Percentiles rank a stretch among this genome's conserved stretches.
Evolutionary conservation across 1,140 invertebrate species (phyloP).

Genomic region (Saxidomus purpurata): DNA sequence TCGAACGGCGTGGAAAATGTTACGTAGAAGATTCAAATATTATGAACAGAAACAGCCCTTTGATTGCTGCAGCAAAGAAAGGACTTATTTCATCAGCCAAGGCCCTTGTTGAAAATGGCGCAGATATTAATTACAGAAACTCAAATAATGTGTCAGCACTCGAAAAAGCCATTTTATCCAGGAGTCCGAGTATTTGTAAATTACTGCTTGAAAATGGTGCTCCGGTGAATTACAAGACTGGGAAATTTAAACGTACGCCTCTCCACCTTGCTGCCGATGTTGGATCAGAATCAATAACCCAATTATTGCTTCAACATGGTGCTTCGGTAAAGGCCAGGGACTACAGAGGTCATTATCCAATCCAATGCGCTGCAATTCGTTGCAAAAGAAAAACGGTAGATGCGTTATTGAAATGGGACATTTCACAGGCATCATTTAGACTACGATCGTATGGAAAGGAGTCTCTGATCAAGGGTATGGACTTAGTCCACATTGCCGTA

Average conservation of each 20-base stretch:
- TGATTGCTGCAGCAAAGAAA: slow-evolving; percentile 37
- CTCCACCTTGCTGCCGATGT: slow-evolving; percentile 39
- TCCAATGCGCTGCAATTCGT: slow-evolving; percentile 18
- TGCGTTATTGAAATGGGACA: neutral
- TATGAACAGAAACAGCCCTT: slow-evolving; percentile 20
- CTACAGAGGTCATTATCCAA: slow-evolving; percentile 18
- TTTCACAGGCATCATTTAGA: neutral
- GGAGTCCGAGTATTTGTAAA: neutral
- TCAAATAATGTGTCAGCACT: slow-evolving; percentile 12
- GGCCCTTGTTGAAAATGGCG: neutral
- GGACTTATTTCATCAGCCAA: neutral
- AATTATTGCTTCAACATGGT: slow-evolving; percentile 19
- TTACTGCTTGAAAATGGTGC: neutral
- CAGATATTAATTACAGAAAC: slow-evolving; percentile 9
- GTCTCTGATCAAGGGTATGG: neutral
- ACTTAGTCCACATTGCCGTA: neutral
- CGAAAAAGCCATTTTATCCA: slow-evolving; percentile 17
- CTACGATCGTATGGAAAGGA: neutral
- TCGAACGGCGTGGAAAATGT: neutral
- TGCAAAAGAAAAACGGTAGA: neutral
- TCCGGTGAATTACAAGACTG: neutral
- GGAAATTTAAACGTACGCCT: slow-evolving; percentile 22
- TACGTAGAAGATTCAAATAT: neutral
- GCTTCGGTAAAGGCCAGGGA: slow-evolving; percentile 24
- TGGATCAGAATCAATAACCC: neutral